These are phyloP conservation scores for Triops longicaudatus DNA, from an alignment of 1,140 invertebrate genomes.

Conservation along the genomic window DNA sequence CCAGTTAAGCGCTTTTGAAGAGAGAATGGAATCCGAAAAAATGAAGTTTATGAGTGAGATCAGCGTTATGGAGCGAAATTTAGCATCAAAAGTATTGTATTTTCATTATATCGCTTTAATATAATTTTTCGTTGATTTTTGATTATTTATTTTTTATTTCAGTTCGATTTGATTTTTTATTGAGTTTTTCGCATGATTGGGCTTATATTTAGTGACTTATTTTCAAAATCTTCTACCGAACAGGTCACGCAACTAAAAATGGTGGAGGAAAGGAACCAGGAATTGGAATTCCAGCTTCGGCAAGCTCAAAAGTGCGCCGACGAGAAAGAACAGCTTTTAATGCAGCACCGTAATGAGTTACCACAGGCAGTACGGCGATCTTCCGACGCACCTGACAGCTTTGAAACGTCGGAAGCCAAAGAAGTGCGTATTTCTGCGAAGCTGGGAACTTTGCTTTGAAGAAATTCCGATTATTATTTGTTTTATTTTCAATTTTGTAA, in stretches of 20 bases:
- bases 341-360: neutral
- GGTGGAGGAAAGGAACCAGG: neutral
- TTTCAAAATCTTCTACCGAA: no score
- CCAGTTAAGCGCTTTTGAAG: slow-evolving; percentile 4
- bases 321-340: neutral
- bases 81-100: neutral
- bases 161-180: neutral
- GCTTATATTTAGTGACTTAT: no score
- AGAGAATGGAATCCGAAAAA: neutral
- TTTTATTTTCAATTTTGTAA: neutral
- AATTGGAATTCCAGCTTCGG: neutral
- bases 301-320: neutral
- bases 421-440: neutral
- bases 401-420: neutral
- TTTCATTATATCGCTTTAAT: neutral
- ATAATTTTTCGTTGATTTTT: no score
- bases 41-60: neutral
- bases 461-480: neutral
- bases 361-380: neutral
- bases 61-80: neutral
- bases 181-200: no score
- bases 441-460: no score
- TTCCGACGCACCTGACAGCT: neutral
- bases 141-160: neutral
- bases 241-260: neutral